Base-by-base conservation (phyloP, 2,888 invertebrate genomes). In the Ecdyonurus torrentis region DNA sequence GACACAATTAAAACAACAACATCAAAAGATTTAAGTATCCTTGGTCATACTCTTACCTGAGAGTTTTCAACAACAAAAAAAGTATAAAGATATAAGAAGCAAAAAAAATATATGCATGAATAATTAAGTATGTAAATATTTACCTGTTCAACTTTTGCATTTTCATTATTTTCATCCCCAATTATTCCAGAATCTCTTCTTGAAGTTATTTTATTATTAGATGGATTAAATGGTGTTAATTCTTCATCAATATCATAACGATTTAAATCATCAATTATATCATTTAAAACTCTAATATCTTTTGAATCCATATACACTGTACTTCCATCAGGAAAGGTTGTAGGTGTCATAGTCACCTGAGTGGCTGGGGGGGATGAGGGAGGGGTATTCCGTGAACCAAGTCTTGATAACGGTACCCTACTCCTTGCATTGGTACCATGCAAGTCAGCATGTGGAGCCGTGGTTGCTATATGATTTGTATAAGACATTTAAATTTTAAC, bases 371-470 rank as follows among this genome's bases (percentile, higher is more conserved):
- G 59, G 52, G 7, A 25, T 24, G 58, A 58, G 50, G 23, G 52
- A 58, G 3, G 55, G 62, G 25, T 50, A 58, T n/a, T 25, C 18
- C 3, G 52, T 25, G 50, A 50, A 50, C 52, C 25, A 22, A 19
- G 19, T 24, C 22, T 55, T 23, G 20, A 58, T 22, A 15, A 22
- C 23, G 23, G 23, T 18, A 19, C 52, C 59, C 52, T 24, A 22
- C 55, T n/a, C 19, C 55, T n/a, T 7, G 55, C 55, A 20, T n/a
- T n/a, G 19, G 55, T 5, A 7, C 10, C 50, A 22, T 59, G 58
- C n/a, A 50, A 58, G n/a, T 63, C 37, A 52, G 59, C 58, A 50
- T 63, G 63, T 24, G 63, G 63, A 52, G 63, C 63, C 63, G 63
- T 63, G 63, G 52, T 50, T 58, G 63, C 63, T 55, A 55, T 22